Evolutionary conservation across 2,888 invertebrate genomes (phyloP).

Genomic region (Scaptomyza polygonia): DNA sequence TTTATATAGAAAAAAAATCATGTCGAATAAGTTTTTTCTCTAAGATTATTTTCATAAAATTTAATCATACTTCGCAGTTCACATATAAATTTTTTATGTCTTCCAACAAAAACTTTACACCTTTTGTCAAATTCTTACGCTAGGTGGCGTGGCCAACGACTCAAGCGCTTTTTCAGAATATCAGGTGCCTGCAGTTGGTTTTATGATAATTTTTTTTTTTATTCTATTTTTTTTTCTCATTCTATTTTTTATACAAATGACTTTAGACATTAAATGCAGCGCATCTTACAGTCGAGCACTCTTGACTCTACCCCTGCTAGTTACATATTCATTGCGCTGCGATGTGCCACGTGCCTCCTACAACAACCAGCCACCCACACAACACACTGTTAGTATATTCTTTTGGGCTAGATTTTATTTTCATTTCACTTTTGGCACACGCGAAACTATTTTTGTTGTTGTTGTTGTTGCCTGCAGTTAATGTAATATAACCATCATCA

Average conservation of each 20-base stretch:
- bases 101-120: neutral
- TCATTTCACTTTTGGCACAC: constrained; percentile 75
- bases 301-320: constrained; percentile 20
- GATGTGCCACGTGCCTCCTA: constrained; percentile 18
- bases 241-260: constrained; percentile 32
- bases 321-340: constrained; percentile 73
- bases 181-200: constrained; percentile 7
- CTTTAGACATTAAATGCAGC: constrained; percentile 47
- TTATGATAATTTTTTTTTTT: neutral
- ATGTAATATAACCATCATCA: constrained; percentile 78
- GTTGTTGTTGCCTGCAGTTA: constrained; percentile 64
- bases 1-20: no score
- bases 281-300: constrained; percentile 47
- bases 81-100: neutral
- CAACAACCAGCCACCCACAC: neutral
- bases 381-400: constrained; percentile 32
- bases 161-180: constrained; percentile 48
- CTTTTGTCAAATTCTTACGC: constrained; percentile 23
- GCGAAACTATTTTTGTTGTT: constrained; percentile 58
- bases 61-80: neutral
- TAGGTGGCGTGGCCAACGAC: constrained; percentile 37
- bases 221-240: neutral
- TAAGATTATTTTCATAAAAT: neutral
- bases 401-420: constrained; percentile 73
- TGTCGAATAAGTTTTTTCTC: neutral